phyloP scores from a whole-genome alignment of 1,140 invertebrate species.

The Pachypeltis micranthus region DNA sequence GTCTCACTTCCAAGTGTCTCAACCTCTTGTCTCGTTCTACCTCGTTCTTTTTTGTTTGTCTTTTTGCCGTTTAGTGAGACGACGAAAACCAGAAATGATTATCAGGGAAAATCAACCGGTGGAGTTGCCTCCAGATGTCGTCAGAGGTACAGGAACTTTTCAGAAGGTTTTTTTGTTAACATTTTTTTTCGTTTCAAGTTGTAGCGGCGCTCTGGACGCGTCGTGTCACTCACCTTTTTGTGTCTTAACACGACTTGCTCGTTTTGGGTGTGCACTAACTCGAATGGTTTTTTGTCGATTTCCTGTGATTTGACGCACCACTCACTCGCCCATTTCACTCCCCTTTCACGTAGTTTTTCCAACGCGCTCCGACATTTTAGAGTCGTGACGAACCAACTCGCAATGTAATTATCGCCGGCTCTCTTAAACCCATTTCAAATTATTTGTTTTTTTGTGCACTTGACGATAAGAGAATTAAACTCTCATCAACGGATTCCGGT shows the following conservation, averaged over 20 bases:
- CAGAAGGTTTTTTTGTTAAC: neutral
- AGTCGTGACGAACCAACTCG: too few relatives aligned
- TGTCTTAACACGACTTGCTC: neutral
- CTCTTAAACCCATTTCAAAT: too few relatives aligned
- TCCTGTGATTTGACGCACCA: neutral
- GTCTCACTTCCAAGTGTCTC: too few relatives aligned
- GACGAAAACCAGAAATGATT: slow-evolving; percentile 73
- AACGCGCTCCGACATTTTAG: too few relatives aligned
- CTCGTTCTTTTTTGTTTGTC: slow-evolving; percentile 28
- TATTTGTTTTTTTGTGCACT: too few relatives aligned
- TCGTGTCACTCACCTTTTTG: neutral
- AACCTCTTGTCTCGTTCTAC: too few relatives aligned
- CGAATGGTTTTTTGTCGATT: neutral
- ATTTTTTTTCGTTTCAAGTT: neutral
- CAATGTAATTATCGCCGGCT: too few relatives aligned
- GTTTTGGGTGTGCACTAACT: neutral
- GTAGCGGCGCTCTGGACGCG: too few relatives aligned
- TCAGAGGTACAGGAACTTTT: slow-evolving; percentile 53
- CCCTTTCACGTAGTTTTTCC: too few relatives aligned
- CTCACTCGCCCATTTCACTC: neutral
- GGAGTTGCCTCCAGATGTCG: slow-evolving; percentile 79
- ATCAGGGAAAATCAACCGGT: slow-evolving; percentile 81
- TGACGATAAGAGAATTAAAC: too few relatives aligned
- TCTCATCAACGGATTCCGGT: too few relatives aligned
- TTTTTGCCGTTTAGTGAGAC: slow-evolving; percentile 40